Evolutionary conservation across 2,888 invertebrate species (phyloP).

Genomic region (Hyalella azteca): DNA sequence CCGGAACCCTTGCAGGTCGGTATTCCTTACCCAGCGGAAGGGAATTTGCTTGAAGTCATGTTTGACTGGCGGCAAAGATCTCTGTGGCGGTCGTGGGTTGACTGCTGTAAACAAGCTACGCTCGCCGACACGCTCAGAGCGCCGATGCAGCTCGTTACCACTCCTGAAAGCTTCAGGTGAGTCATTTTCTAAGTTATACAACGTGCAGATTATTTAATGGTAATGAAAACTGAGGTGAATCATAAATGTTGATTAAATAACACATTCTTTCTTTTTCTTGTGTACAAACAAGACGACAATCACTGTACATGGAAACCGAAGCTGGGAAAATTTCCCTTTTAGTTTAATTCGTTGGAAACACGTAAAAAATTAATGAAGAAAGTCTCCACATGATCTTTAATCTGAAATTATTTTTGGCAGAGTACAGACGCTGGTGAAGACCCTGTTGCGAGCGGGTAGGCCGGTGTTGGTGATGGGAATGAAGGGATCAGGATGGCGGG

Average conservation of each 20-base stretch:
- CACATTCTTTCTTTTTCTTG: too few relatives aligned
- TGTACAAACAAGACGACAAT: too few relatives aligned
- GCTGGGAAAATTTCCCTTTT: too few relatives aligned
- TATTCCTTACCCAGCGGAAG: conserved; percentile 71
- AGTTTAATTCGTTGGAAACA: too few relatives aligned
- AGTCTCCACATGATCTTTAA: too few relatives aligned
- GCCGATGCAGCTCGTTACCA: conserved; percentile 65
- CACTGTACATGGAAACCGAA: too few relatives aligned
- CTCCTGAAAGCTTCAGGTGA: conserved; percentile 65
- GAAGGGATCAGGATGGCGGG: not conserved
- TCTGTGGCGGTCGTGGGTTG: conserved; percentile 59
- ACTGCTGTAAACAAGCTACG: conserved; percentile 59
- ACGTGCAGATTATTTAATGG: not conserved
- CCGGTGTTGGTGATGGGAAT: conserved; percentile 25
- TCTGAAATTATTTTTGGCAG: too few relatives aligned
- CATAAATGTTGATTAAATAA: too few relatives aligned
- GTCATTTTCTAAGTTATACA: not conserved
- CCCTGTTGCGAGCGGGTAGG: not conserved
- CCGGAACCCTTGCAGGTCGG: too few relatives aligned
- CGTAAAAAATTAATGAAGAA: too few relatives aligned
- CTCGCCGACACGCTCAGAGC: conserved; percentile 61
- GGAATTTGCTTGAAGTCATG: conserved; percentile 79
- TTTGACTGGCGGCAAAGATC: conserved; percentile 72
- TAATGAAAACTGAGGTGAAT: too few relatives aligned
- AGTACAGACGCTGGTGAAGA: not conserved